Base-by-base conservation (phyloP, 2,797 vertebrate species). In the Diplodus sargus region DNA sequence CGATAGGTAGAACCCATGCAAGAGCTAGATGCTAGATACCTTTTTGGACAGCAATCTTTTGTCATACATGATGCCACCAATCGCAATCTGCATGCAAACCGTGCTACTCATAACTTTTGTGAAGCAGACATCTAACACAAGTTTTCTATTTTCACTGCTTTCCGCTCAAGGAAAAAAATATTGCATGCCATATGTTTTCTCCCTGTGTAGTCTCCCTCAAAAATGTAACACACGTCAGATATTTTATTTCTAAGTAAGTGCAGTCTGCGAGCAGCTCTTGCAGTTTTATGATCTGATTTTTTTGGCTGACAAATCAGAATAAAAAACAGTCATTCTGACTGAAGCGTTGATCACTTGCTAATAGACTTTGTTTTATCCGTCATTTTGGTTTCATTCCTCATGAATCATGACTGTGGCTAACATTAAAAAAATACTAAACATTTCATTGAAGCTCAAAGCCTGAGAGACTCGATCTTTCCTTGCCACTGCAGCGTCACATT, bases 301-400 rank as follows among this genome's bases (percentile, higher is more conserved):
- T 66, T 76, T 81, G 63, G 74, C 63, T 69, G 62, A 72, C 53
- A 22, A 49, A 51, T 79, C 45, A 43, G 13, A 78, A 75, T 45
- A 58, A 43, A 69, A 77, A 70, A 62, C n/a, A 43, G 15, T 15
- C 3, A 48, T 74, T 69, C 56, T 69, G 49, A 73, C 18, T 28
- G n/a, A 54, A 62, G 48, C 25, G 30, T 61, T 68, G 76, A 85
- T 82, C 61, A 54, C 64, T 79, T 43, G 45, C 54, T 70, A 4
- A 61, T 71, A 56, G 60, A 23, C 3, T 72, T 70, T 43, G 39
- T 42, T 66, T 51, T 30, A 13, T 57, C 9, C 6, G 9, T 62
- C 60, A 49, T 64, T 62, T 62, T 69, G 39, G 17, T 48, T 47
- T 63, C 10, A 43, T 43, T 66, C 14, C 54, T 62, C 54, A 58